These are phyloP conservation scores for Brachystomella parvula DNA, from an alignment of 1,140 invertebrate genomes.

Conservation along the genomic window DNA sequence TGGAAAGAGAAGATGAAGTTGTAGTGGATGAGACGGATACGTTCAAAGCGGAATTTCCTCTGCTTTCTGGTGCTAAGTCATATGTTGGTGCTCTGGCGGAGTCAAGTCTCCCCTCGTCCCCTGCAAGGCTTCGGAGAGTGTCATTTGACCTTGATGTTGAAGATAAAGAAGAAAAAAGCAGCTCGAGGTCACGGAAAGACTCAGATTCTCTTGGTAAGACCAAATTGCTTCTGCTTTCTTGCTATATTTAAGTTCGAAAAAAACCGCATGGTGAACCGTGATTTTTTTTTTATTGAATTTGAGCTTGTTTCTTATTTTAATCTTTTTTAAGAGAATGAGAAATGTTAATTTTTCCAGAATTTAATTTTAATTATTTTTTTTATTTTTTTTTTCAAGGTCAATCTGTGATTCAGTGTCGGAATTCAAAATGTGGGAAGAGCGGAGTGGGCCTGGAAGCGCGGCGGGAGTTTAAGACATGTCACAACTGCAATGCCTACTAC, in stretches of 20 bases:
- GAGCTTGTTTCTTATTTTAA: too few relatives aligned
- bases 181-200: constrained; percentile 32
- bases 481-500: constrained; percentile 79
- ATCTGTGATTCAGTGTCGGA: constrained; percentile 33
- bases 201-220: neutral
- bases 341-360: neutral
- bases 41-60: too few relatives aligned
- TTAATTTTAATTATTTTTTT: neutral
- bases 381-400: neutral
- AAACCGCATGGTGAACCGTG: too few relatives aligned
- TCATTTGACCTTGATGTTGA: constrained; percentile 36
- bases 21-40: too few relatives aligned
- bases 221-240: too few relatives aligned
- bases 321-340: too few relatives aligned
- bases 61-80: too few relatives aligned
- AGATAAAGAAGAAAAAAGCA: constrained; percentile 37
- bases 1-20: too few relatives aligned
- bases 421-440: constrained; percentile 36
- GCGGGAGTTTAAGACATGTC: constrained; percentile 51
- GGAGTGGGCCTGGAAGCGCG: constrained; percentile 34
- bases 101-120: constrained; percentile 29
- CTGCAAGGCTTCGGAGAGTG: constrained; percentile 32
- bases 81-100: too few relatives aligned
- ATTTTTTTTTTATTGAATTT: too few relatives aligned
- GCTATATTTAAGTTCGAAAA: too few relatives aligned